A percentile compares a stretch with the other conserved stretches of the same genome.
phyloP scores from a whole-genome alignment of 2,888 invertebrate genomes.

The Callinectes sapidus region DNA sequence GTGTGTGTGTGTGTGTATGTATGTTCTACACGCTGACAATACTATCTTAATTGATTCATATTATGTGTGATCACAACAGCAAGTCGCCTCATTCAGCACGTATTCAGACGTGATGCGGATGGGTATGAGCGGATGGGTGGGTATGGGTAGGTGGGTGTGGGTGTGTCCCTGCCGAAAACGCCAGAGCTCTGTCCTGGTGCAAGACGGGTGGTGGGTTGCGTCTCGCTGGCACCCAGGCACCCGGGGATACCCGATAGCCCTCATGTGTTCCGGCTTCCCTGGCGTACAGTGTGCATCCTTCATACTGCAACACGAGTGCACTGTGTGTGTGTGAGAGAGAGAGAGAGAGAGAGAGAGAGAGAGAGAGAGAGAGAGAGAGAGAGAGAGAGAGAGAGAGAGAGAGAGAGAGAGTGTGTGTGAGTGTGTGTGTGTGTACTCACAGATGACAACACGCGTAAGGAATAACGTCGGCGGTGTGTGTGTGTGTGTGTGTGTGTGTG shows the following conservation, averaged over 20 bases:
- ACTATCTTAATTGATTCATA: background rate
- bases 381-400: no score
- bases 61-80: background rate
- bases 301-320: constrained; percentile 27
- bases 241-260: constrained; percentile 24
- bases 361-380: no score
- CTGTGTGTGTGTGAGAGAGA: background rate
- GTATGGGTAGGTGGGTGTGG: background rate
- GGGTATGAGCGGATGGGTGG: background rate
- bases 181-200: constrained; percentile 14
- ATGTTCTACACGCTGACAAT: background rate
- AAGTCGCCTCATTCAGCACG: background rate
- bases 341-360: constrained; percentile 3
- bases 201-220: constrained; percentile 9
- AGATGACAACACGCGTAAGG: no score
- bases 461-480: no score
- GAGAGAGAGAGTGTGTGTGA: no score
- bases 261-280: constrained; percentile 26
- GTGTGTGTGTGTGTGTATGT: background rate
- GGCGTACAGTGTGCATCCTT: constrained; percentile 29
- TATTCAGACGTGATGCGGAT: background rate
- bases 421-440: no score
- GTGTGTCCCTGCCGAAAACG: background rate
- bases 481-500: background rate
- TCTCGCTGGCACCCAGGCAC: constrained; percentile 28